Base-by-base conservation (phyloP, 1,140 invertebrate genomes). In the Bombus impatiens region DNA sequence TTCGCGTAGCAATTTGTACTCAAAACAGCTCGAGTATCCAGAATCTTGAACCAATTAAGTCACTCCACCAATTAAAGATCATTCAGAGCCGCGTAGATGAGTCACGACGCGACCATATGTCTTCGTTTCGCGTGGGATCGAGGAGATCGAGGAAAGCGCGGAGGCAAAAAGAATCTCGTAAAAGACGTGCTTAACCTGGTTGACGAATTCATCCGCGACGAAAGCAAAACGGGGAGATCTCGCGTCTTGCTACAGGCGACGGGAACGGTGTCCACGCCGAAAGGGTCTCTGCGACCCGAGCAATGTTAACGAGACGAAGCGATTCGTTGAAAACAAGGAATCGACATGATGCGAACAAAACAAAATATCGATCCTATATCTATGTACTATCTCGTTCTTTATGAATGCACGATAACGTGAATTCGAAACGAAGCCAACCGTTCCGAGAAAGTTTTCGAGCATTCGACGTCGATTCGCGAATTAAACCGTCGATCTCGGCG, bases 1-100 rank as follows among this genome's bases (percentile, higher is more conserved):
- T 35, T 67, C 15, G 25, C 15, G 35, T 53, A 28, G n/a, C 18
- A 37, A 37, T 62, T 44, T 35, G 75, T 32, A 40, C 5, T 18
- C 0, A 53, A 70, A 79, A 37, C 59, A 15, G 8, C 59, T 86
- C 79, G 74, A 88, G 42, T 40, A 67, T 79, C 65, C 47, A 35
- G 37, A 32, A 67, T 82, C 82, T 89, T 78, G 70, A 84, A 79
- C 59, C 42, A 75, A 79, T 78, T 74, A 47, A 47, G 40, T 25
- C 15, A 62, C 84, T 87, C 62, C 82, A 80, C 82, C 87, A 86
- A 89, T 87, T 88, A 86, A 68, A 70, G 40, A 37, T 53, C 47
- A 25, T 35, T 67, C n/a, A 65, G 25, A 22, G 65, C 65, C 42
- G 8, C 47, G 37, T 65, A 32, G 22, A 57, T 22, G 75, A 40